A percentile compares a stretch with the other conserved stretches of the same genome.
These are phyloP conservation scores for Pelobates cultripes DNA, from an alignment of 2,797 vertebrate genomes.

Conservation along the genomic window DNA sequence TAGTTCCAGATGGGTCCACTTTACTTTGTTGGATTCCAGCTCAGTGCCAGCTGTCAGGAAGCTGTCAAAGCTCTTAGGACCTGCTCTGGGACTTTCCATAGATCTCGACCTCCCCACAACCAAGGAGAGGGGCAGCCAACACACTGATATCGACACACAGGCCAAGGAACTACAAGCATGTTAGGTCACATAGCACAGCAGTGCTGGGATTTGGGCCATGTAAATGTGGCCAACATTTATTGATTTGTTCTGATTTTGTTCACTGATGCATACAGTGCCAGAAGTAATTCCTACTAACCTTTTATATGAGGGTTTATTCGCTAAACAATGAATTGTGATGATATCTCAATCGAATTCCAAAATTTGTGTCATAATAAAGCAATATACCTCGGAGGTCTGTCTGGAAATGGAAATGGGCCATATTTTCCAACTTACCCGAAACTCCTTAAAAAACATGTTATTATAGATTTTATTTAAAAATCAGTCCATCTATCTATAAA, in stretches of 20 bases:
- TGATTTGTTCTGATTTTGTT: not conserved
- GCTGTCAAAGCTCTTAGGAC: slow-evolving; percentile 7
- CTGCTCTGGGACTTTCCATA: slow-evolving; percentile 15
- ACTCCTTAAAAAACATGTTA: too few species aligned
- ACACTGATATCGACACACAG: slow-evolving; percentile 7
- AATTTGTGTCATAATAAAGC: too few species aligned
- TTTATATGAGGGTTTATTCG: too few species aligned
- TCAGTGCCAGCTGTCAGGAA: slow-evolving; percentile 42
- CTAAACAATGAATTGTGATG: too few species aligned
- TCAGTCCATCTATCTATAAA: too few species aligned
- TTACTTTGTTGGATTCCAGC: slow-evolving; percentile 29
- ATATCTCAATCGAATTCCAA: too few species aligned
- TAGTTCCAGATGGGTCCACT: slow-evolving; percentile 47
- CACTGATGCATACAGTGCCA: too few species aligned
- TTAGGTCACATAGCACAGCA: not conserved
- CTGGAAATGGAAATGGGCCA: too few species aligned
- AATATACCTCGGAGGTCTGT: too few species aligned
- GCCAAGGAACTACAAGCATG: slow-evolving; percentile 9
- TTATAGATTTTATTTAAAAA: too few species aligned
- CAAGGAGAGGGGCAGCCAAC: not conserved
- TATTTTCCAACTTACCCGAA: too few species aligned
- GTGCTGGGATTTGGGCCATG: not conserved
- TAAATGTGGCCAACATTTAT: not conserved
- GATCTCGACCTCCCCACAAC: not conserved
- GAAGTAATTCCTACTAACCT: too few species aligned